Base-by-base conservation (phyloP, 2,888 invertebrate species). In the Ophioninae sp. region DNA sequence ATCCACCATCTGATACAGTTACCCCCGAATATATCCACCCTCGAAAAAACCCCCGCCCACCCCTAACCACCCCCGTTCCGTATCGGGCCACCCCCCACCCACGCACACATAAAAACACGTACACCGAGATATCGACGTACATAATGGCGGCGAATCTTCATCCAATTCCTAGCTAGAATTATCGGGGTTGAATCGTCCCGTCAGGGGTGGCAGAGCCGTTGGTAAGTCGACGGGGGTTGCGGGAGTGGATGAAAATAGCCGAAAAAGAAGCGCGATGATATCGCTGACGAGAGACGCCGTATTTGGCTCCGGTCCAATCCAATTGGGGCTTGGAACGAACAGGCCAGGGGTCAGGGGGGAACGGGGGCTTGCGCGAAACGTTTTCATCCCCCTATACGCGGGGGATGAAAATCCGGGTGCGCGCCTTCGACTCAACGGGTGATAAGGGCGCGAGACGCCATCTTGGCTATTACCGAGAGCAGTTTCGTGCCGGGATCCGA, bases 221-320 rank as follows among this genome's bases (percentile, higher is more conserved):
- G 9, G 20, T 44, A 67, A 63, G 23, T 10, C 6, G 37, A 6
- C 10, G 2, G 23, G 9, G 67, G 3, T 20, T 20, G 59, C 10
- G 44, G n/a, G 69, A 44, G 44, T n/a, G 20, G 77, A 5, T 59
- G 6, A 23, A 65, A 76, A 71, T 76, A 72, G 30, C 22, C 17
- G 44, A 65, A 68, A 74, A 74, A 83, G 87, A 82, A 82, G 67
- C 86, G 88, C 90, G 91, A 92, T 91, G 89, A 91, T 92, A 92
- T 91, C 91, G 88, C 89, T 91, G 92, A 92, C 91, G 92, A 91
- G 90, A 88, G 89, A 88, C 90, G 91, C 90, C 91, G 91, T 91
- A 90, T 91, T 84, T 92, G 91, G 91, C 90, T 89, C 88, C 87
- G 89, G 89, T 89, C 91, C 91, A 90, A 89, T 90, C 90, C 91